A percentile compares a stretch with the other conserved stretches of the same genome.
Evolutionary conservation across 2,888 invertebrate species (phyloP).

Genomic region (Trichopoda pennipes): DNA sequence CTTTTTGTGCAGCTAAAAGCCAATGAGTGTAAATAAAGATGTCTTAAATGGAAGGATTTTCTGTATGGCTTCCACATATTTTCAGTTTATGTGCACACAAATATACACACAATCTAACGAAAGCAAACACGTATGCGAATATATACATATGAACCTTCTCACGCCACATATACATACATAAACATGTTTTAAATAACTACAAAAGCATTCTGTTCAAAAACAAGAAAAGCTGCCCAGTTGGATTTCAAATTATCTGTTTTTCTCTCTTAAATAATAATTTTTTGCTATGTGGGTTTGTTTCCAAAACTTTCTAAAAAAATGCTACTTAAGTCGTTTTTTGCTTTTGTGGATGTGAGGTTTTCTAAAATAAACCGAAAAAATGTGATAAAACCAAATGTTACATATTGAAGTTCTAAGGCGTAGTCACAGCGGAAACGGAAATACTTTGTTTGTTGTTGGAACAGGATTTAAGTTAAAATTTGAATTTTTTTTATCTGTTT

Average conservation of each 20-base stretch:
- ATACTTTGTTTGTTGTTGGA: slow-evolving; percentile 38
- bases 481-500: slow-evolving; percentile 3
- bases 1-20: no score
- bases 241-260: background rate
- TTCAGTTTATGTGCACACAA: background rate
- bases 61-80: background rate
- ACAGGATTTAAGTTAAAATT: slow-evolving; percentile 23
- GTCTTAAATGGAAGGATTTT: no score
- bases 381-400: slow-evolving; percentile 2
- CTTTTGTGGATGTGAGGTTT: slow-evolving; percentile 5
- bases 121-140: background rate
- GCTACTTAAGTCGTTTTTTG: slow-evolving; percentile 9
- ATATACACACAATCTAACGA: background rate
- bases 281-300: slow-evolving; percentile 4
- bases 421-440: slow-evolving; percentile 70
- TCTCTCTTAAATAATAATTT: no score
- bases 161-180: background rate
- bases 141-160: background rate
- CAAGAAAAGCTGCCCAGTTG: slow-evolving; percentile 15
- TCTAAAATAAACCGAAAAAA: slow-evolving; percentile 37
- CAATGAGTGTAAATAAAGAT: no score
- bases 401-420: slow-evolving; percentile 33
- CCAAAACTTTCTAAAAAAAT: slow-evolving; percentile 17
- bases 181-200: slow-evolving; percentile 6
- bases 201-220: slow-evolving; percentile 10